Evolutionary conservation across 2,797 vertebrate genomes (phyloP), one percentile per base, ranked within the genome.

Genomic region (Hipposideros larvatus): DNA sequence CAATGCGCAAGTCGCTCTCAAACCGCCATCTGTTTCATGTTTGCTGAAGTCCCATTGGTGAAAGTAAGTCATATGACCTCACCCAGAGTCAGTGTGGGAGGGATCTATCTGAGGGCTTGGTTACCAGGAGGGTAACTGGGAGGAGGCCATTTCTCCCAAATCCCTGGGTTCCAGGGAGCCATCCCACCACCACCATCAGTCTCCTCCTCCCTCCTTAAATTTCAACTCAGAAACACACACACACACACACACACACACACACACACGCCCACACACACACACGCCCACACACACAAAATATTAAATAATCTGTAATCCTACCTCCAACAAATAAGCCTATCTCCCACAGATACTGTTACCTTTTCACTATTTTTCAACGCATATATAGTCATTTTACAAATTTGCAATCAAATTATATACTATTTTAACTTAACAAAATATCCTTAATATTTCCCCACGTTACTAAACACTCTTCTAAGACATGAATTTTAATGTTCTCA

Each of bases 391-490:
- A 73, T 87, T 93, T 90, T 87, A 92, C 65, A 77, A 37, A 71
- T 41, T 80, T 92, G n/a, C 18, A 77, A 24, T 41, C 71, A 87
- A 61, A 34, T 80, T 59, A 84, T 46, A 46, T 74, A 71, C 10
- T 70, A 68, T 31, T 74, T 96, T 18, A 48, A 71, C 28, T 87
- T 91, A 80, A 61, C 6, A 65, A 63, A 85, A 48, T 53, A 51
- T 63, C 19, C 34, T 93, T 61, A 59, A 66, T 59, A 55, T 53
- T 24, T 77, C 87, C 31, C 46, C 21, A 55, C 48, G 22, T 84
- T 87, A 82, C 70, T 65, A 94, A 90, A 83, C 55, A 90, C 41
- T 92, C 37, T 91, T 87, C 41, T 79, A 89, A 94, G 48, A n/a
- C 9, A 43, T 79, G 46, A 74, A 90, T 63, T 83, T 65, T 87